phyloP scores from a whole-genome alignment of 2,113 vertebrate species.

The Psophia crepitans region DNA sequence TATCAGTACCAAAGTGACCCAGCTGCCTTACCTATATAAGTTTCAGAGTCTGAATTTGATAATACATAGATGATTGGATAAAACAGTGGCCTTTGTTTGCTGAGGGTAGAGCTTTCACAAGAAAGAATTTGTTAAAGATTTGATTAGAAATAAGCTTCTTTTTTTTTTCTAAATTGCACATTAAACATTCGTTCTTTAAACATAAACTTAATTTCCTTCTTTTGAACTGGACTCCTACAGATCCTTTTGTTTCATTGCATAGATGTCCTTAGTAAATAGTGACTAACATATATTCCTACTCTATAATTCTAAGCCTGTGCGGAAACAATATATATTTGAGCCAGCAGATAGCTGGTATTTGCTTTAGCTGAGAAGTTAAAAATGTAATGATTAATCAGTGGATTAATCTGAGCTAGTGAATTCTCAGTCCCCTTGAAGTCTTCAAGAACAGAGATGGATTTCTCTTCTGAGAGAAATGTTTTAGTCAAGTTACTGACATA shows the following conservation, averaged over 20 bases:
- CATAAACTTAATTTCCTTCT: neutral
- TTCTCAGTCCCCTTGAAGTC: neutral
- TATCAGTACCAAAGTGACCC: neutral
- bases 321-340: neutral
- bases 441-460: neutral
- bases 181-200: neutral
- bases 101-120: neutral
- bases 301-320: neutral
- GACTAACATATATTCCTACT: neutral
- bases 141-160: neutral
- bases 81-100: neutral
- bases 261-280: neutral
- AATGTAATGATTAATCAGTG: neutral
- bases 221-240: neutral
- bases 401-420: neutral
- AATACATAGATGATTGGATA: neutral
- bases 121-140: neutral
- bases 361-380: neutral
- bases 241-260: neutral
- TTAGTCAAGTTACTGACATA: neutral
- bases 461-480: neutral
- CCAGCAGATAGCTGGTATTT: neutral
- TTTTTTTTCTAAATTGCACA: neutral
- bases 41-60: neutral
- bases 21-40: neutral